Evolutionary conservation across 2,888 invertebrate species (phyloP).

Genomic region (Tipula lateralis): DNA sequence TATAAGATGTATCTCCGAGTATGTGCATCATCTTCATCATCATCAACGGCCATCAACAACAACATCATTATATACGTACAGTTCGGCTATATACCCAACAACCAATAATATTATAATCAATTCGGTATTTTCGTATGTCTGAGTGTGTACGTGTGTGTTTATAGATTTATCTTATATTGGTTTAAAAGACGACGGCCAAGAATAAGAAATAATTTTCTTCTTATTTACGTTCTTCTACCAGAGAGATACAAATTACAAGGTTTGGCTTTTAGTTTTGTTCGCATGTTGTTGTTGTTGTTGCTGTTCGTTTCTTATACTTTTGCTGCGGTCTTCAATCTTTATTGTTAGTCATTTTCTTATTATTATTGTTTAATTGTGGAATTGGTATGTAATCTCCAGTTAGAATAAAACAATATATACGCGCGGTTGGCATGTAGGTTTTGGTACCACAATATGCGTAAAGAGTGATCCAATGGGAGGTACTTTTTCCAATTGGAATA

Average conservation of each 20-base stretch:
- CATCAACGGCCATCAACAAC: background rate
- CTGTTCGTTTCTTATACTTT: background rate
- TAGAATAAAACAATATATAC: background rate
- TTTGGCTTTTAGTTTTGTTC: background rate
- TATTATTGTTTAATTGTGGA: background rate
- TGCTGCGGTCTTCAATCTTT: constrained; percentile 11
- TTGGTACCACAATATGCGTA: background rate
- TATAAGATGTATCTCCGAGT: background rate
- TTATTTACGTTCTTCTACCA: background rate
- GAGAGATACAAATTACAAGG: background rate
- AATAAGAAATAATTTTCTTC: constrained; percentile 19
- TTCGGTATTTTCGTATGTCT: no score
- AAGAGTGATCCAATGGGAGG: no score
- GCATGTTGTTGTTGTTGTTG: background rate
- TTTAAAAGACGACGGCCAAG: background rate
- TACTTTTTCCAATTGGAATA: no score
- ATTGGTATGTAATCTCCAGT: background rate
- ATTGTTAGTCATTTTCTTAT: background rate
- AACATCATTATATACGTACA: constrained; percentile 14
- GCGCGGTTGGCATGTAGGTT: background rate
- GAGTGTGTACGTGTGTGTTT: background rate
- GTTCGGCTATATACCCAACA: background rate
- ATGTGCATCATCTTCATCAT: background rate
- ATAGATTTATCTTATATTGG: background rate
- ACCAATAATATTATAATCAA: constrained; percentile 15